Evolutionary conservation across 1,140 invertebrate species (phyloP).

Genomic region (Bombus superbus): DNA sequence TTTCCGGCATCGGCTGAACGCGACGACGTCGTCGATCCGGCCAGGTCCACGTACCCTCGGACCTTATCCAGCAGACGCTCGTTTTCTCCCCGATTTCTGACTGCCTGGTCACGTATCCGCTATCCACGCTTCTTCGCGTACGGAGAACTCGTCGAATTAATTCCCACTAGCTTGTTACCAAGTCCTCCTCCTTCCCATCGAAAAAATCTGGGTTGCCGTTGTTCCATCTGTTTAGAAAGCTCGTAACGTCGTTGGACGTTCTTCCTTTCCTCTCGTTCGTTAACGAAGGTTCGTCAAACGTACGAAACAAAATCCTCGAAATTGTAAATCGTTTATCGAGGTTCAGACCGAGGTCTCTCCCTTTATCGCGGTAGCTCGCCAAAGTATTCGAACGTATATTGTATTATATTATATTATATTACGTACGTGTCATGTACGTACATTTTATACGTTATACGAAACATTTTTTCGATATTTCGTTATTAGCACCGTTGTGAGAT

Average conservation of each 20-base stretch:
- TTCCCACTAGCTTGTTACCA: conserved; percentile 15
- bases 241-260: not conserved
- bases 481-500: too few relatives aligned
- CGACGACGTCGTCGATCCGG: conserved; percentile 38
- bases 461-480: too few relatives aligned
- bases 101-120: conserved; percentile 28
- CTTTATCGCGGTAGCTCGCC: too few relatives aligned
- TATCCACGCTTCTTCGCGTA: conserved; percentile 12
- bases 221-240: too few relatives aligned
- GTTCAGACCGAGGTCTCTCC: too few relatives aligned
- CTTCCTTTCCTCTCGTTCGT: not conserved
- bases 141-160: conserved; percentile 33
- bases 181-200: too few relatives aligned
- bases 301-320: not conserved
- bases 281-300: not conserved
- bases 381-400: too few relatives aligned
- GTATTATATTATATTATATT: too few relatives aligned
- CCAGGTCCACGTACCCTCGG: conserved; percentile 20
- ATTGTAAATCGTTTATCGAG: not conserved
- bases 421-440: too few relatives aligned
- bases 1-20: conserved; percentile 55
- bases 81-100: not conserved
- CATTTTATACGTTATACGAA: too few relatives aligned
- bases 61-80: conserved; percentile 18
- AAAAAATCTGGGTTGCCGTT: not conserved